A percentile compares a stretch with the other conserved stretches of the same genome.
phyloP scores from a whole-genome alignment of 2,113 vertebrate species.

The Chunga burmeisteri region DNA sequence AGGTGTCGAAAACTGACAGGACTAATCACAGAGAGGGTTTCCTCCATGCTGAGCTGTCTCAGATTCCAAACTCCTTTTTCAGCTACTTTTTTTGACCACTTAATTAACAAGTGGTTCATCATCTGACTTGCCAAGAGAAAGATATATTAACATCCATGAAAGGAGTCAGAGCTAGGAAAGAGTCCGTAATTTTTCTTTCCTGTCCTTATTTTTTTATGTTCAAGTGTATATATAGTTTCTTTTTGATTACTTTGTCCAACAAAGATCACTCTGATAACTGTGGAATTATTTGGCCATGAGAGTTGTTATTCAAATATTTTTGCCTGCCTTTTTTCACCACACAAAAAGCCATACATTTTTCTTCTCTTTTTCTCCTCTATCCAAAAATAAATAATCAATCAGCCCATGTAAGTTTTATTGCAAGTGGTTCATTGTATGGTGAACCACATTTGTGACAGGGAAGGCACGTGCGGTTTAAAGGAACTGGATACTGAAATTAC shows the following conservation, averaged over 20 bases:
- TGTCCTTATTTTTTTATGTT: not conserved
- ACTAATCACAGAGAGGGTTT: not conserved
- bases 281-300: not conserved
- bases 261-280: not conserved
- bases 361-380: not conserved
- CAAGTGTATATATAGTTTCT: not conserved
- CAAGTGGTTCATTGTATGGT: not conserved
- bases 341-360: not conserved
- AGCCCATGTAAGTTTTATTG: not conserved
- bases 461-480: not conserved
- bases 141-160: not conserved
- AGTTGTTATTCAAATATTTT: not conserved
- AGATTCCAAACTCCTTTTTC: not conserved
- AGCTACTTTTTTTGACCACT: not conserved
- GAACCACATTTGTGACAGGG: not conserved
- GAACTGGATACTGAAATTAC: not conserved
- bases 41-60: not conserved
- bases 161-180: not conserved
- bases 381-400: not conserved
- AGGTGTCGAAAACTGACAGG: not conserved
- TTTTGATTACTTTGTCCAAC: not conserved
- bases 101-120: slow-evolving; percentile 7
- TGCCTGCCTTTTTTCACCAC: not conserved
- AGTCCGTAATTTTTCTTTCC: not conserved
- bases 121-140: not conserved